Base-by-base conservation (phyloP, 2,113 vertebrate genomes). In the Isichthys henryi region DNA sequence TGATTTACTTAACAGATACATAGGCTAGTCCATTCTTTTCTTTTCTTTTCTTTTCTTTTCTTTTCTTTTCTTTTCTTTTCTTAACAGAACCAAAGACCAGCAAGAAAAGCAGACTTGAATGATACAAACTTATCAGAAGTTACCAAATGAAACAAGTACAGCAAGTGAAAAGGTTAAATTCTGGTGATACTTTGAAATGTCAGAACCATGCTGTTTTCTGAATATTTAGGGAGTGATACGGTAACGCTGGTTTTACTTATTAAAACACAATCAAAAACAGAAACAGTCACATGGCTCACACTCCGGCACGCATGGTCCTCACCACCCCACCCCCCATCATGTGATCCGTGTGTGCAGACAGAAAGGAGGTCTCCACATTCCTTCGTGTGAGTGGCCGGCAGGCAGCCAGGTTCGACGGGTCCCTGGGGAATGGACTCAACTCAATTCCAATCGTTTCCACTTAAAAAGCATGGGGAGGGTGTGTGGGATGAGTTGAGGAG, bases 371-470 rank as follows among this genome's bases (percentile, higher is more conserved):
- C 27, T 48, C 58, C 17, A 50, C 49, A 31, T 87, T 84, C 80
- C 52, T 62, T 80, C 31, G 43, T 66, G 56, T n/a, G 66, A 87
- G 53, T 56, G 52, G 50, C 84, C 53, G 48, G 52, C 77, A 89
- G 74, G 45, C 77, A 87, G 88, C 86, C 88, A 90, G 85, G 85
- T 91, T 90, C 58, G 89, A 90, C 89, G 56, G 43, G 27, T 89
- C 92, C 90, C 89, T n/a, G 48, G 92, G 91, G 91, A 92, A 88
- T 43, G 43, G 80, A 27, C 87, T 89, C 83, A 92, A 93, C 92
- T 92, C 90, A 91, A 91, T 91, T 91, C 90, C 91, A 93, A 92
- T 86, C 84, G 62, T 87, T 74, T 89, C 88, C 88, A 89, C 88
- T 89, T 89, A 90, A 90, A 90, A 85, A 90, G 85, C 86, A 86